Conservation (phyloP, 92 coral and sea anemone genomes). For the Scolanthus callimorphus region DNA sequence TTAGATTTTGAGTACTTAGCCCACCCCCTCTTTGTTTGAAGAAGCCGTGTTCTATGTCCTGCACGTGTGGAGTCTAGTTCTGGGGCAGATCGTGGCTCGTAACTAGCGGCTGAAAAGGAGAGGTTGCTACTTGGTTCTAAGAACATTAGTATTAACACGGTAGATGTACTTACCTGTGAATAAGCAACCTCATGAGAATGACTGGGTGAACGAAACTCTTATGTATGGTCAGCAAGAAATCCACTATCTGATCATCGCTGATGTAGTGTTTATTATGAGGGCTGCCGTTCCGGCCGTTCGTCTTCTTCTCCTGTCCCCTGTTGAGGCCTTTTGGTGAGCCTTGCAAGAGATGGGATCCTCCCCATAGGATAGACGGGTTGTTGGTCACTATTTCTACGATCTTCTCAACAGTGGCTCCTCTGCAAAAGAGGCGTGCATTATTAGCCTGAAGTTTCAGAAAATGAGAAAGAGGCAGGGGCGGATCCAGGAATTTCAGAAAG, state of each 20-base stretch:
- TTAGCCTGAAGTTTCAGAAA: too few species aligned
- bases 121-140: conserved; percentile 2
- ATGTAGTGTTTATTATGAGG: conserved; percentile 37
- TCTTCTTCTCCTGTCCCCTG: conserved; percentile 26
- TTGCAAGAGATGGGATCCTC: conserved; percentile 70
- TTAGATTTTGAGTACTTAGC: too few species aligned
- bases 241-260: conserved; percentile 85
- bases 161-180: conserved; percentile 61
- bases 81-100: too few species aligned
- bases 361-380: conserved; percentile 86
- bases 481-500: too few species aligned
- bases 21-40: too few species aligned
- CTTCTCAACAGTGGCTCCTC: conserved; percentile 81
- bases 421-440: conserved; percentile 22
- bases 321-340: conserved; percentile 67
- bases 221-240: conserved; percentile 86
- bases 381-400: conserved; percentile 75
- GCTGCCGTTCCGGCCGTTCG: conserved; percentile 43
- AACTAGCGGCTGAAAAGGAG: too few species aligned
- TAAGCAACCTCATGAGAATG: conserved; percentile 67
- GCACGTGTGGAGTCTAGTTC: too few species aligned
- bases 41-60: too few species aligned
- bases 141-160: background rate
- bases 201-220: conserved; percentile 76
- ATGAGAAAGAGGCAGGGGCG: too few species aligned